These are phyloP conservation scores for Drosophila busckii DNA, from an alignment of 1,140 invertebrate genomes.

Conservation along the genomic window DNA sequence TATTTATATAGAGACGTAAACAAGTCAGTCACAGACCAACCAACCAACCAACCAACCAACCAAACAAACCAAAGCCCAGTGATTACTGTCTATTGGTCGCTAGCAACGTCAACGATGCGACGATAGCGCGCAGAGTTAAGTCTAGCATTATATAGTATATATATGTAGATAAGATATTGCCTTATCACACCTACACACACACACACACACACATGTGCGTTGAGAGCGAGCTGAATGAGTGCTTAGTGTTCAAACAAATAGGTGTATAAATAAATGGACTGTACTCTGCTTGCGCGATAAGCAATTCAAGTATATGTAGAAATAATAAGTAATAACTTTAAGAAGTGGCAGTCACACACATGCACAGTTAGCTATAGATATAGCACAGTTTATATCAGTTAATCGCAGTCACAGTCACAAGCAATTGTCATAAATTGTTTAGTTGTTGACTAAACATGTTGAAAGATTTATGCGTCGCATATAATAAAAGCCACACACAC, in stretches of 20 bases:
- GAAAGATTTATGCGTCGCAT: constrained; percentile 64
- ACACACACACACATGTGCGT: constrained; percentile 19
- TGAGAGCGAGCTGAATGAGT: constrained; percentile 7
- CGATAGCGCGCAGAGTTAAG: too few relatives aligned
- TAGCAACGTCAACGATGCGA: constrained; percentile 1
- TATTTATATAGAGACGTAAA: constrained; percentile 74
- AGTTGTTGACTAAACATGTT: constrained; percentile 75
- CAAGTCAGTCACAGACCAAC: constrained; percentile 50
- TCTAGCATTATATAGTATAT: too few relatives aligned
- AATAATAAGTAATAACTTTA: constrained; percentile 17
- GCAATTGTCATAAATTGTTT: constrained; percentile 71
- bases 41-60: constrained; percentile 18
- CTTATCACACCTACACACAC: constrained; percentile 22
- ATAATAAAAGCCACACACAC: constrained; percentile 33
- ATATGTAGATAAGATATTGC: too few relatives aligned
- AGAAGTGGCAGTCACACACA: constrained; percentile 42
- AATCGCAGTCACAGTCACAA: constrained; percentile 41
- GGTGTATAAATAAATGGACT: constrained; percentile 70
- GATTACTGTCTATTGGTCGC: constrained; percentile 50
- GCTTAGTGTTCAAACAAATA: constrained; percentile 73
- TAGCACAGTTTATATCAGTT: constrained; percentile 52
- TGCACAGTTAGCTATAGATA: constrained; percentile 1
- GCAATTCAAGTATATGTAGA: not conserved
- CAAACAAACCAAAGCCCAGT: constrained; percentile 26
- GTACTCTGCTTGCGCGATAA: constrained; percentile 48